Evolutionary conservation across 2,888 invertebrate species (phyloP).

Genomic region (Hyles lineata): DNA sequence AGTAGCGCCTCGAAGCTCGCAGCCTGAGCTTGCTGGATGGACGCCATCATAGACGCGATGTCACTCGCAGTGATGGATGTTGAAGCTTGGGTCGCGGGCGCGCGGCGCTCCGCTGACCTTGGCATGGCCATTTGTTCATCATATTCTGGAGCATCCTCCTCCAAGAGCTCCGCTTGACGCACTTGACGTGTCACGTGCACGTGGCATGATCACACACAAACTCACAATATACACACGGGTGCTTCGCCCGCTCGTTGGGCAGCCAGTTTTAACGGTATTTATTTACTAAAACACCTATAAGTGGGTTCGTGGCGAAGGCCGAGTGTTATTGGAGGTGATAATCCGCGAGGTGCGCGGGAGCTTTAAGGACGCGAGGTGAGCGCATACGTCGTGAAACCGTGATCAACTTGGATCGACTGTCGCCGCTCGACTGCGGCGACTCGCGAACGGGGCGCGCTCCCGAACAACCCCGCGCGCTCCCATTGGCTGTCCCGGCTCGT

Average conservation of each 20-base stretch:
- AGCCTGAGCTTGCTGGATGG: background rate
- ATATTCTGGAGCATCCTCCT: background rate
- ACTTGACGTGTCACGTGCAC: background rate
- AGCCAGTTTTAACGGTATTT: background rate
- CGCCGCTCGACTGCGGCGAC: no score
- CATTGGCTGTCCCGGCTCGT: no score
- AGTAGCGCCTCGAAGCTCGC: background rate
- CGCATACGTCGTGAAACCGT: no score
- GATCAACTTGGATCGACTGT: no score
- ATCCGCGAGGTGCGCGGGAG: no score
- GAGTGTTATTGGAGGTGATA: no score
- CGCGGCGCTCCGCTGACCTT: background rate
- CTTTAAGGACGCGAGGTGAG: no score
- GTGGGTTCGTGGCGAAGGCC: no score
- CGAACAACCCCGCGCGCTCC: no score
- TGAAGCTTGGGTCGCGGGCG: background rate
- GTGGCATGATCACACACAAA: background rate
- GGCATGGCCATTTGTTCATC: background rate
- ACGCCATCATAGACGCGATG: background rate
- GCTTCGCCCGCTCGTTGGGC: conserved; percentile 1
- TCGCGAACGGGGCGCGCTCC: no score
- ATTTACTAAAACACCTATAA: no score
- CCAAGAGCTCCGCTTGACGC: background rate
- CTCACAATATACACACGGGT: background rate
- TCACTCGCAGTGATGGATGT: background rate